phyloP scores from a whole-genome alignment of 2,888 invertebrate species.

The Pollenia griseotomentosa region DNA sequence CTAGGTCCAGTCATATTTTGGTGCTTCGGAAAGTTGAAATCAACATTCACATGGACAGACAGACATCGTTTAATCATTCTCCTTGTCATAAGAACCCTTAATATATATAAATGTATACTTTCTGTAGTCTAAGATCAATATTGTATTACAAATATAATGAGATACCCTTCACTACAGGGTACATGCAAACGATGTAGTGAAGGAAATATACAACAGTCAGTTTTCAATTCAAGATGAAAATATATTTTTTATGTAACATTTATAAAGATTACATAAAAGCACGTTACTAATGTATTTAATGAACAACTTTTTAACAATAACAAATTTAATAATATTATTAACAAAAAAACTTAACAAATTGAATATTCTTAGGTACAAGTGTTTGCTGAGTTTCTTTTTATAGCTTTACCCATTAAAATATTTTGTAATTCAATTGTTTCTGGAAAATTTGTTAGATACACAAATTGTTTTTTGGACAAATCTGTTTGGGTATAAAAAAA shows the following conservation, averaged over 20 bases:
- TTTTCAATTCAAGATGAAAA: too few species aligned
- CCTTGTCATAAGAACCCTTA: too few species aligned
- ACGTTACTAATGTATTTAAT: neutral
- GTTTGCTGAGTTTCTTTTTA: neutral
- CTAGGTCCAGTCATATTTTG: too few species aligned
- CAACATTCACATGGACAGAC: too few species aligned
- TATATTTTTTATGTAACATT: neutral
- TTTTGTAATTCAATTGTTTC: constrained; percentile 60
- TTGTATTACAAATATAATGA: too few species aligned
- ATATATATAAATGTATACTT: too few species aligned
- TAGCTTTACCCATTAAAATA: constrained; percentile 65
- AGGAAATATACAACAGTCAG: too few species aligned
- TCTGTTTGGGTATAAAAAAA: constrained; percentile 65
- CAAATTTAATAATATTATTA: constrained; percentile 37
- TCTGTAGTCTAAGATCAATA: too few species aligned
- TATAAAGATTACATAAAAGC: neutral
- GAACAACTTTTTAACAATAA: constrained; percentile 5
- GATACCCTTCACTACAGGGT: too few species aligned
- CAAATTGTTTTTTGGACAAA: constrained; percentile 74
- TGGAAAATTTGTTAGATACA: constrained; percentile 60
- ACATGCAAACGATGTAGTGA: too few species aligned
- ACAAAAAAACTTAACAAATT: constrained; percentile 46
- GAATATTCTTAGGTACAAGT: neutral
- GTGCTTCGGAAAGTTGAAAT: too few species aligned
- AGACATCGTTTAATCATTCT: too few species aligned